Base-by-base conservation (phyloP, 2,797 vertebrate genomes). In the Neosalanx taihuensis region DNA sequence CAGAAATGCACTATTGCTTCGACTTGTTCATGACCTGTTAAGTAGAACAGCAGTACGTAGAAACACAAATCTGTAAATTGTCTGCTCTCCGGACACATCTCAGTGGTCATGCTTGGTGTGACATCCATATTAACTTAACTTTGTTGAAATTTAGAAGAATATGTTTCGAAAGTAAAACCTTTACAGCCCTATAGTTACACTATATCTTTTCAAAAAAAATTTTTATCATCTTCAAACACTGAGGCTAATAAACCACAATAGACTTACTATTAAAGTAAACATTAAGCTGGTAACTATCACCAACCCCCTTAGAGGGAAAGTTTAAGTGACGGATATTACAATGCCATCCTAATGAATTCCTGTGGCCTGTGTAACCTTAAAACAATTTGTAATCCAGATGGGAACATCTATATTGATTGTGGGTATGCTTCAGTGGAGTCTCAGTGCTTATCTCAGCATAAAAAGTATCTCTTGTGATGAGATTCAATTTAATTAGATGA, bases 401-500 rank as follows among this genome's bases (percentile, higher is more conserved):
- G 93, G 94, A 96, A 94, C 93, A 94, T 95, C 91, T 93, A 93
- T 95, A 97, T 97, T 95, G 96, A 98, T 97, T 94, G 85, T 77
- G 84, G 90, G 92, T 92, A 94, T 80, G 92, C 91, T 91, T 92
- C 89, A 91, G 91, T 91, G 92, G 90, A 81, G 91, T 94, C 93
- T 87, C 86, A 87, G 91, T 90, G 92, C 94, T 96, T 97, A 95
- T 95, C 94, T 96, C 90, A 88, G 94, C 93, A 95, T 94, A 96
- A 96, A 96, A 94, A 94, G 92, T 91, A 92, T 93, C 92, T 94
- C 93, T 93, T 84, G 90, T 95, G 95, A 96, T 89, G 92, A 95
- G 92, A 92, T 90, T 89, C 93, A 86, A 95, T 95, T 98, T 97
- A 98, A 98, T 98, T 96, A 97, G 95, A 95, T 96, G 95, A 95